phyloP scores from a whole-genome alignment of 2,888 invertebrate species.

The Nomada fabriciana region DNA sequence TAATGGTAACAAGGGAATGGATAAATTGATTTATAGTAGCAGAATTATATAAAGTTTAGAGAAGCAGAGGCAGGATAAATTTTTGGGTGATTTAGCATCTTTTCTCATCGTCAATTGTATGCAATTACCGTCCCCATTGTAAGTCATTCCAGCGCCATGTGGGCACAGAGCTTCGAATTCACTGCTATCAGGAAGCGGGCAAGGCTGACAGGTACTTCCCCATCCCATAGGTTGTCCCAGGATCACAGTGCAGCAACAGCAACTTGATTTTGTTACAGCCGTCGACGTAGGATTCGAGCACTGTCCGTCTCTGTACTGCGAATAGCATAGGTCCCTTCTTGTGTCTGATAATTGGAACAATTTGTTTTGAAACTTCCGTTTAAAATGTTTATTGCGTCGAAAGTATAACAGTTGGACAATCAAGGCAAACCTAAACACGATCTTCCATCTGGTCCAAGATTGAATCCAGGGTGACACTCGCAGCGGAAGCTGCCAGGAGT shows the following conservation, averaged over 20 bases:
- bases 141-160: slow-evolving; percentile 91
- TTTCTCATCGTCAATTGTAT: background rate
- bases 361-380: background rate
- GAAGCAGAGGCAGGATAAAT: too few species aligned
- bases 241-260: slow-evolving; percentile 91
- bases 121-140: slow-evolving; percentile 89
- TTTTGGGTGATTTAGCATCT: background rate
- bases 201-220: slow-evolving; percentile 92
- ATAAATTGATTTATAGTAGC: too few species aligned
- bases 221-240: slow-evolving; percentile 90
- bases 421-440: slow-evolving; percentile 88
- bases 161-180: slow-evolving; percentile 91
- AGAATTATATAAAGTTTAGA: too few species aligned
- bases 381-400: background rate
- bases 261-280: slow-evolving; percentile 93
- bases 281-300: slow-evolving; percentile 91
- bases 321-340: slow-evolving; percentile 92
- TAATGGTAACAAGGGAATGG: background rate
- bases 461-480: slow-evolving; percentile 89
- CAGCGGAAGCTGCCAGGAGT: slow-evolving; percentile 90
- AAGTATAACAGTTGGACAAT: background rate
- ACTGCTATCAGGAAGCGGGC: slow-evolving; percentile 89
- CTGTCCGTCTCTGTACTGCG: slow-evolving; percentile 90
- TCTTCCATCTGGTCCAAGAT: slow-evolving; percentile 90
- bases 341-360: slow-evolving; percentile 86